Conservation (phyloP, 2,888 invertebrate species). For the Falcaria lacertinaria region DNA sequence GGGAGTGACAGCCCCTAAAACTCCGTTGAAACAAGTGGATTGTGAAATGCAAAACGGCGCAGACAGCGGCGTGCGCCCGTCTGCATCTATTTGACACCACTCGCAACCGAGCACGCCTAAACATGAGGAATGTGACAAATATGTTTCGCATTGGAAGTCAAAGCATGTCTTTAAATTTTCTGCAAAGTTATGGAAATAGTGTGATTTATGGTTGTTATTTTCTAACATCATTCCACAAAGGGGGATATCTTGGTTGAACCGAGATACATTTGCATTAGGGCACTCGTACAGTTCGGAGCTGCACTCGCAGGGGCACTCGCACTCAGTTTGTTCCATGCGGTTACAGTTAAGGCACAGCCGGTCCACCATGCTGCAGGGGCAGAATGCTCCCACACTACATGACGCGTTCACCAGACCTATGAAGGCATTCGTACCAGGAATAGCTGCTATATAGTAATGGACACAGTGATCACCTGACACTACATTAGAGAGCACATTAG, state of each 20-base stretch:
- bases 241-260: constrained; percentile 51
- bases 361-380: constrained; percentile 95
- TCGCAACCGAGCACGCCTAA: constrained; percentile 91
- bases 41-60: constrained; percentile 90
- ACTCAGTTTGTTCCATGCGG: constrained; percentile 95
- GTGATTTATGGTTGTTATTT: constrained; percentile 70
- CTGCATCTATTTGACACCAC: constrained; percentile 92
- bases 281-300: constrained; percentile 74
- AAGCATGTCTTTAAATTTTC: constrained; percentile 82
- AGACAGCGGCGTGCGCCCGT: constrained; percentile 83
- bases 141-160: constrained; percentile 84
- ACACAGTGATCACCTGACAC: constrained; percentile 93
- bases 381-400: constrained; percentile 90
- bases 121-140: constrained; percentile 82
- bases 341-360: constrained; percentile 94
- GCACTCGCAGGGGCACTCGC: constrained; percentile 97
- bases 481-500: constrained; percentile 88
- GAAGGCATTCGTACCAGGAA: constrained; percentile 93
- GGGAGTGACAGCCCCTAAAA: constrained; percentile 89
- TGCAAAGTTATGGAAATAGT: constrained; percentile 72
- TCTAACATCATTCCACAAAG: constrained; percentile 70
- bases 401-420: constrained; percentile 93
- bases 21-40: constrained; percentile 91
- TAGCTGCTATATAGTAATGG: constrained; percentile 89
- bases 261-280: constrained; percentile 48